Base-by-base conservation (phyloP, 2,888 invertebrate species). In the Drosophila fungiperda region DNA sequence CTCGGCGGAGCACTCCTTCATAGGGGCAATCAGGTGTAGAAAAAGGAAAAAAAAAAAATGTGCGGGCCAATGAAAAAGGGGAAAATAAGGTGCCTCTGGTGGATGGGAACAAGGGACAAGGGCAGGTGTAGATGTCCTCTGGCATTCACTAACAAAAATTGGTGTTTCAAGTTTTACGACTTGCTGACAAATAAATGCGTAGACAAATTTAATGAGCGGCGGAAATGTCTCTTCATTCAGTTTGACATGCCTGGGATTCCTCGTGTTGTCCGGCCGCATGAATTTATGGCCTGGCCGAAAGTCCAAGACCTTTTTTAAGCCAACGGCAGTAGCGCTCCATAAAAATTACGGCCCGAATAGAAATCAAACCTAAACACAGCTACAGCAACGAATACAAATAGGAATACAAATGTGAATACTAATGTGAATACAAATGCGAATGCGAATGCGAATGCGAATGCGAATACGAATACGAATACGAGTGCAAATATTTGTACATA, bases 171-270 rank as follows among this genome's bases (percentile, higher is more conserved):
- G 78, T 81, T 90, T 87, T 82, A 80, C 91, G 83, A 91, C 88
- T 83, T 89, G 91, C 80, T 91, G 91, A 91, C 90, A 91, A 90
- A 91, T 91, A 91, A 90, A 80, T 87, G 90, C 88, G 83, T 79
- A 76, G 80, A 91, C 90, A 83, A 91, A 91, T 91, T 92, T 89
- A 92, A 92, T 92, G 91, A 89, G 80, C 73, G 86, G 58, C 91
- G 88, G 90, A 90, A 91, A 90, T 82, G 81, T 83, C 89, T 80
- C 85, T 88, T 73, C 76, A 70, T 83, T 82, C 55, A 40, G 65
- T 66, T 80, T 67, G 69, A 55, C 68, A 67, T 69, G 70, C 52
- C 48, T 58, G 7, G 54, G 42, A 29, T 55, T 26, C 35, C 59
- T 45, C 9, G 50, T 17, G 62, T 42, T 76, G 68, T 59, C 62